Evolutionary conservation across 2,113 vertebrate genomes (phyloP).

Genomic region (Lophius piscatorius): DNA sequence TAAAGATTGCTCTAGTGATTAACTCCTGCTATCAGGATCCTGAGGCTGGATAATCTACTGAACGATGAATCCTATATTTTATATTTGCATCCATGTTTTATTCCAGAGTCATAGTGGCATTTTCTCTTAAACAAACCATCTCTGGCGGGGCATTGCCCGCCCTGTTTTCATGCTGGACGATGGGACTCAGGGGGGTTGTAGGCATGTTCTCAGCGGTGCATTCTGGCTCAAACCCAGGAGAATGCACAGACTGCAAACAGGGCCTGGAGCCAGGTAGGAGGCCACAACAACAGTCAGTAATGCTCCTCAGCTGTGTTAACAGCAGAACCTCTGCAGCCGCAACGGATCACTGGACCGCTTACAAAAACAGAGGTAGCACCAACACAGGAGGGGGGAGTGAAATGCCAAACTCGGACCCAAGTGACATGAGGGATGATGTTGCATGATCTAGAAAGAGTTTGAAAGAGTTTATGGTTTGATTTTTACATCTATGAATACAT

Average conservation of each 20-base stretch:
- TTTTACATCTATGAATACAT: constrained; percentile 24
- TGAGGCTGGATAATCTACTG: neutral
- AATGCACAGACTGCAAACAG: constrained; percentile 42
- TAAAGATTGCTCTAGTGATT: too few relatives aligned
- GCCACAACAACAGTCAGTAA: constrained; percentile 73
- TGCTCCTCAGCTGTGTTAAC: constrained; percentile 82
- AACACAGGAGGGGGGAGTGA: constrained; percentile 38
- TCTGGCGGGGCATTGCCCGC: neutral
- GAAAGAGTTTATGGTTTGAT: constrained; percentile 27
- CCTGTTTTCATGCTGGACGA: neutral
- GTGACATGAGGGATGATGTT: too few relatives aligned
- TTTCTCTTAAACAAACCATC: neutral
- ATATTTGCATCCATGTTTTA: too few relatives aligned
- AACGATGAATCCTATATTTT: too few relatives aligned
- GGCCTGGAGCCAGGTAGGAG: constrained; percentile 69
- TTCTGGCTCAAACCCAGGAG: constrained; percentile 28
- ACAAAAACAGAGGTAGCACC: constrained; percentile 73
- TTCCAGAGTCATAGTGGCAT: neutral
- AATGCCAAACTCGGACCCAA: constrained; percentile 15
- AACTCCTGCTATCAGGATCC: too few relatives aligned
- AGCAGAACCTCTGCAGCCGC: constrained; percentile 62
- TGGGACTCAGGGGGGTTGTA: neutral
- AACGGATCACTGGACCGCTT: constrained; percentile 75
- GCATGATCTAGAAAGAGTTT: constrained; percentile 5
- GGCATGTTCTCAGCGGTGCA: neutral